Evolutionary conservation across 2,797 vertebrate species (phyloP).

Genomic region (Propithecus deckenii): DNA sequence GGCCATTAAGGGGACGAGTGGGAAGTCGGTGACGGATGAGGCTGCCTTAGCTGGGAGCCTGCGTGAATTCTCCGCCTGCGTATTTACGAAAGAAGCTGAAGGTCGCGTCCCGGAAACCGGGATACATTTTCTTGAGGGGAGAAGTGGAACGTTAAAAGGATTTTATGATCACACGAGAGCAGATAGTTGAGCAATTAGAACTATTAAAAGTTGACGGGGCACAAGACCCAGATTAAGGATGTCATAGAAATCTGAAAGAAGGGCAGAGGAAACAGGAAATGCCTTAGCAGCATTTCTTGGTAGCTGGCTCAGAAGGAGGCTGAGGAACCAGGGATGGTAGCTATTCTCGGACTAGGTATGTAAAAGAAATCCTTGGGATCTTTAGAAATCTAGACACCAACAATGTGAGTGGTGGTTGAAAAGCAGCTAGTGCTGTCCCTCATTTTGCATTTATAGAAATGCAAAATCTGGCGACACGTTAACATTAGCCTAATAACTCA

Average conservation of each 20-base stretch:
- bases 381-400: conserved; percentile 62
- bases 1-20: conserved; percentile 60
- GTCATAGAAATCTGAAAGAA: conserved; percentile 76
- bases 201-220: conserved; percentile 84
- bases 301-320: conserved; percentile 60
- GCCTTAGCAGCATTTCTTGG: conserved; percentile 70
- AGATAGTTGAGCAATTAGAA: conserved; percentile 85
- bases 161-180: conserved; percentile 81
- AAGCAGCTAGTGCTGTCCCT: conserved; percentile 7
- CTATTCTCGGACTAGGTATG: not conserved
- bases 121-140: conserved; percentile 82
- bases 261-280: conserved; percentile 80
- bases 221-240: conserved; percentile 81
- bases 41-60: conserved; percentile 55
- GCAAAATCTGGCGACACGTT: not conserved
- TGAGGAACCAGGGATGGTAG: not conserved
- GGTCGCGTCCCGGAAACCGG: conserved; percentile 80
- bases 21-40: conserved; percentile 77
- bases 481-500: conserved; percentile 17
- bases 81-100: conserved; percentile 81
- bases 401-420: conserved; percentile 56
- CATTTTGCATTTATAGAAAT: conserved; percentile 41
- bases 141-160: conserved; percentile 84
- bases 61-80: conserved; percentile 71
- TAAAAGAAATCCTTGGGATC: conserved; percentile 45